Base-by-base conservation (phyloP, 92 coral and sea anemone species). In the Bergia puertoricense region DNA sequence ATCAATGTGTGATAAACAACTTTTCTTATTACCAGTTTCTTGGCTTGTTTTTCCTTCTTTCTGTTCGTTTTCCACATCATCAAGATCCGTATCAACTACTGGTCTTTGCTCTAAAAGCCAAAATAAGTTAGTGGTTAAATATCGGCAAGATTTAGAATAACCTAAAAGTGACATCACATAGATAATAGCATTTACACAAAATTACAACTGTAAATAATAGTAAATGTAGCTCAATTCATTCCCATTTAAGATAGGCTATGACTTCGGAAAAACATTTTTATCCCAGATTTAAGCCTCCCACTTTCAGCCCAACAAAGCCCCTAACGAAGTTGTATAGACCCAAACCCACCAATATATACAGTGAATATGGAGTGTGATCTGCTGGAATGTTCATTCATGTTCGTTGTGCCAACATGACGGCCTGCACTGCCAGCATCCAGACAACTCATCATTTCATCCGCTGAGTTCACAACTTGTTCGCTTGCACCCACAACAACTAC, bases 361-460 rank as follows among this genome's bases (percentile, higher is more conserved):
- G 99, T 97, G 69, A 97, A 97, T n/a, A 97, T 94, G 7, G 99
- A 95, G 86, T 97, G 99, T 9, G 99, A 97, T 94, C 99, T 88
- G 91, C 99, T 97, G 76, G 99, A 97, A 46, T 92, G 96, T 85
- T 97, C 99, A 83, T 97, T 97, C 99, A 97, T 95, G 92, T 97
- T 97, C 0, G 99, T 97, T 18, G 93, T 91, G 40, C 99, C 99
- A 20, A 95, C 91, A 66, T 97, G 99, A 38, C 99, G 88, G 11
- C 98, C 97, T 46, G 98, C 95, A 0, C 98, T 92, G 44, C 99
- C 99, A 5, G 92, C 83, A 81, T 97, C 99, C 72, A 97, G 93
- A 78, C 96, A 97, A 77, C 99, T 97, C 95, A 97, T 91, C n/a
- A 96, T 96, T 68, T 97, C 99, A 89, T 97, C 99, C 2, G 96